Conservation (phyloP, 2,113 vertebrate species). For the Dascyllus trimaculatus region DNA sequence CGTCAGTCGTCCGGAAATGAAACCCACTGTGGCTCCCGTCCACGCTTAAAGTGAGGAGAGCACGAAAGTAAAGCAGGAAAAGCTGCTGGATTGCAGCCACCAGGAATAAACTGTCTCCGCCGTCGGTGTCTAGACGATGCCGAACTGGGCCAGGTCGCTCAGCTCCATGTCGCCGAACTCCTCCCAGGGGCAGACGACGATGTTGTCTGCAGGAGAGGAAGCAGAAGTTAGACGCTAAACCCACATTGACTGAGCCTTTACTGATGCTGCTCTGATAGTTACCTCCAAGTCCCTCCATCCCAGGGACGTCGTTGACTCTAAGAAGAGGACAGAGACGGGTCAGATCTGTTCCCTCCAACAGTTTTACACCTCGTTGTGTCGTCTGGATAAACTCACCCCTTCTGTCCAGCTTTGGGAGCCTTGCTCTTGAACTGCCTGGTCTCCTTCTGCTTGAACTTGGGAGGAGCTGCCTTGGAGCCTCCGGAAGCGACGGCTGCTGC, state of each 20-base stretch:
- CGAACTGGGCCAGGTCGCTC: neutral
- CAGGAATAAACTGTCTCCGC: neutral
- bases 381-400: constrained; percentile 80
- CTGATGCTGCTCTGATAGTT: constrained; percentile 66
- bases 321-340: neutral
- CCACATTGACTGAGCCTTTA: no score
- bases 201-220: constrained; percentile 15
- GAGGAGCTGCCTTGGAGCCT: constrained; percentile 81
- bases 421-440: constrained; percentile 93
- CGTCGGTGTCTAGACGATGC: neutral
- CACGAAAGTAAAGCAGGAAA: neutral
- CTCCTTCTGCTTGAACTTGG: constrained; percentile 91
- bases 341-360: neutral
- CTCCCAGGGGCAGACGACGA: constrained; percentile 37
- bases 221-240: neutral
- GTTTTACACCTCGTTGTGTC: no score
- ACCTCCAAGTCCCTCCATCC: constrained; percentile 91
- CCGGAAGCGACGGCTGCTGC: constrained; percentile 22
- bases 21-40: no score
- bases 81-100: neutral
- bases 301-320: constrained; percentile 89
- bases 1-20: no score
- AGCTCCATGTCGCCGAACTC: constrained; percentile 21
- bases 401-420: constrained; percentile 91
- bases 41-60: neutral